phyloP scores from a whole-genome alignment of 2,113 vertebrate species.

The Oreochromis tanganicae region DNA sequence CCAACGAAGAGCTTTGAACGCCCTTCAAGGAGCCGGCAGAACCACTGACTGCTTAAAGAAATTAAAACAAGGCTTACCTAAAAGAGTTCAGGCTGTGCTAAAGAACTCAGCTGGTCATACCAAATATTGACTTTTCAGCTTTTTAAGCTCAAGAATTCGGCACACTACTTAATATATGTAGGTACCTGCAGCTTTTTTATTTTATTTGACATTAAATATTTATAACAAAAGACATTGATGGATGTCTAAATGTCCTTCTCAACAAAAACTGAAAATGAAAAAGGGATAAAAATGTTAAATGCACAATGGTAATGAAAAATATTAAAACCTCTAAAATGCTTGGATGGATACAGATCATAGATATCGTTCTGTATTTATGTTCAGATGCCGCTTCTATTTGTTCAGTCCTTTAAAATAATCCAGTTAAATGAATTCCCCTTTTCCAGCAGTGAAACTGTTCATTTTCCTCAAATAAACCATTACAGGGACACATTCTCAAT shows the following conservation, averaged over 20 bases:
- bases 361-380: neutral
- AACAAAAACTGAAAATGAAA: neutral
- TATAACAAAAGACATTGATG: neutral
- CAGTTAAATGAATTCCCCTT: neutral
- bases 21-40: neutral
- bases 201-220: neutral
- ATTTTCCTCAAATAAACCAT: neutral
- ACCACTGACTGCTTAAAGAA: neutral
- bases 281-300: neutral
- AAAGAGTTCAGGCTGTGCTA: neutral
- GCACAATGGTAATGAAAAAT: neutral
- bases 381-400: neutral
- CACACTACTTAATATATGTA: neutral
- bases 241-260: neutral
- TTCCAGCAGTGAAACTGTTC: neutral
- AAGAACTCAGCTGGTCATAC: neutral
- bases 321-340: neutral
- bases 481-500: neutral
- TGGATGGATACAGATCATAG: neutral
- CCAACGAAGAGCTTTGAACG: neutral
- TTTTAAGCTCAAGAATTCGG: neutral
- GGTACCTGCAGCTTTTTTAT: neutral
- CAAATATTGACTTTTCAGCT: neutral
- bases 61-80: neutral
- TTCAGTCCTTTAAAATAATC: neutral